Percentiles rank a stretch among this genome's conserved stretches.
phyloP scores from a whole-genome alignment of 2,113 vertebrate species.

The Brachyhypopomus gauderio region DNA sequence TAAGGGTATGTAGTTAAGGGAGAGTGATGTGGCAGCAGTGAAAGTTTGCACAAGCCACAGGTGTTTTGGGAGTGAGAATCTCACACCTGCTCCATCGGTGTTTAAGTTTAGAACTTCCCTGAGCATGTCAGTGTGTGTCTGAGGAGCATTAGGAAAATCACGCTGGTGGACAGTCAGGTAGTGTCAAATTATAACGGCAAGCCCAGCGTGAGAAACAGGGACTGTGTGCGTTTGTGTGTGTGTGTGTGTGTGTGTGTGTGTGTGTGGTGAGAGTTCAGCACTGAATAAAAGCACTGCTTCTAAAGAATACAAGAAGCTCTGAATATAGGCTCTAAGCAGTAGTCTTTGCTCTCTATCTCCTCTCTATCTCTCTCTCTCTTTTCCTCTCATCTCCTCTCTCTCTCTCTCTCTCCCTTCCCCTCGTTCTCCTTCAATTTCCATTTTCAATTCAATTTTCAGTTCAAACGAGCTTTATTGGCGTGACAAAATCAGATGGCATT shows the following conservation, averaged over 20 bases:
- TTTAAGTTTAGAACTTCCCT: slow-evolving; percentile 49
- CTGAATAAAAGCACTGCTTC: slow-evolving; percentile 22
- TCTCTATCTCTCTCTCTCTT: no score
- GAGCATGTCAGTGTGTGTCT: neutral
- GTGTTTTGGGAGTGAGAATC: slow-evolving; percentile 23
- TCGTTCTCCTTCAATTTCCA: no score
- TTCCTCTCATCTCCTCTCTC: no score
- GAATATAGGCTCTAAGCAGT: neutral
- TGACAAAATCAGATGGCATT: no score
- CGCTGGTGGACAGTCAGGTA: slow-evolving; percentile 44
- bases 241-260: no score
- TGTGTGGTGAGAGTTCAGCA: slow-evolving; percentile 40
- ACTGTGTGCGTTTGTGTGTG: slow-evolving; percentile 7
- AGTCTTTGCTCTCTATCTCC: neutral
- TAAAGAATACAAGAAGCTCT: neutral
- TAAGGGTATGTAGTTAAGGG: slow-evolving; percentile 35
- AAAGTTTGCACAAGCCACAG: slow-evolving; percentile 29
- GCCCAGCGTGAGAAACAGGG: slow-evolving; percentile 36
- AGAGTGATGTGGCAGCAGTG: slow-evolving; percentile 14
- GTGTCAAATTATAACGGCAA: slow-evolving; percentile 50
- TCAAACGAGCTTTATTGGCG: no score
- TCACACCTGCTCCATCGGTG: neutral
- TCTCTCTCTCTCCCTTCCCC: no score
- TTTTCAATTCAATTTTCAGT: no score
- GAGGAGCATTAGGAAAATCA: slow-evolving; percentile 41